These are phyloP conservation scores for Porites lutea DNA, from an alignment of 64 coral and sea anemone species.

Conservation along the genomic window DNA sequence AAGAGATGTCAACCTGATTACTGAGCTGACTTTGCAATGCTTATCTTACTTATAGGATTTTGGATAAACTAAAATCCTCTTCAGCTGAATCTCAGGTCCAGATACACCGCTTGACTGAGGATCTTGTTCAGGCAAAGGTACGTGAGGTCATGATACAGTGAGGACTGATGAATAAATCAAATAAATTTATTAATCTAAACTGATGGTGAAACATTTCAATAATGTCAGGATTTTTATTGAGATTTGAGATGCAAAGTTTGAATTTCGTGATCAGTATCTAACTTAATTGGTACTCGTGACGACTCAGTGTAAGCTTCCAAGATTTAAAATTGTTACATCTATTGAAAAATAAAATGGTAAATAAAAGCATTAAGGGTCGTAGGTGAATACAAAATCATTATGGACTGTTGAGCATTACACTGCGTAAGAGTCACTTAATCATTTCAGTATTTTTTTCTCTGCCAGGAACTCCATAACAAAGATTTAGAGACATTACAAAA, in stretches of 20 bases:
- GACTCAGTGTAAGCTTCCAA: too few species aligned
- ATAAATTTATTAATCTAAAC: too few species aligned
- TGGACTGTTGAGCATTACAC: neutral
- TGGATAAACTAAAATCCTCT: constrained; percentile 67
- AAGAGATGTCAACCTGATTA: too few species aligned
- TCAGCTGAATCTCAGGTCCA: constrained; percentile 70
- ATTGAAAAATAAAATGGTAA: neutral
- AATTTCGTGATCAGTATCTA: too few species aligned
- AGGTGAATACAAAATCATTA: neutral
- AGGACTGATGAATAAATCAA: too few species aligned
- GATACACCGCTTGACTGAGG: constrained; percentile 55
- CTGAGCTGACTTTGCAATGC: neutral
- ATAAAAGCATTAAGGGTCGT: neutral
- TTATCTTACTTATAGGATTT: constrained; percentile 22
- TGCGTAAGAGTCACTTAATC: neutral
- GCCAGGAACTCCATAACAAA: constrained; percentile 44
- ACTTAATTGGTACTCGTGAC: too few species aligned
- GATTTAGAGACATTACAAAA: constrained; percentile 38
- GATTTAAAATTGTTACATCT: too few species aligned
- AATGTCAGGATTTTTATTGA: too few species aligned
- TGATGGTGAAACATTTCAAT: too few species aligned
- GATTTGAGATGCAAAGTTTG: too few species aligned
- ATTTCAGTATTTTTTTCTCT: neutral
- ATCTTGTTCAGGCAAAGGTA: constrained; percentile 81
- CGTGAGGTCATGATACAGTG: neutral